A percentile compares a stretch with the other conserved stretches of the same genome.
phyloP scores from a whole-genome alignment of 1,140 invertebrate species.

The Wiebesia pumilae region DNA sequence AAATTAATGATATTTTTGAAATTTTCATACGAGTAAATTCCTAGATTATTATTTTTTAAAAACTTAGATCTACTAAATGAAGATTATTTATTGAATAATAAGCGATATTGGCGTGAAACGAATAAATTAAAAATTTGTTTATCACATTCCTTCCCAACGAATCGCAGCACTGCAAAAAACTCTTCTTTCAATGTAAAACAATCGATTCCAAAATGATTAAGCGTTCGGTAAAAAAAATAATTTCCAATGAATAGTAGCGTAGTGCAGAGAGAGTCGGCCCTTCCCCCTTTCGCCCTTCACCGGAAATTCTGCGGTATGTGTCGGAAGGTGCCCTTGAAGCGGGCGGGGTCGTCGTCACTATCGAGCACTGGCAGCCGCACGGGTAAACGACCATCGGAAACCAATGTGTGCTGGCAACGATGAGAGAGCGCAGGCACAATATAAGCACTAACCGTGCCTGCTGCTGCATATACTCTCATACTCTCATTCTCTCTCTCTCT shows the following conservation, averaged over 20 bases:
- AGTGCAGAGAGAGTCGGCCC: neutral
- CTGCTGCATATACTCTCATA: conserved; percentile 26
- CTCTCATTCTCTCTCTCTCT: neutral
- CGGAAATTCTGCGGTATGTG: neutral
- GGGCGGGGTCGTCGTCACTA: conserved; percentile 75
- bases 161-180: no score
- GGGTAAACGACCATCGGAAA: conserved; percentile 73
- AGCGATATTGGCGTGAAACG: no score
- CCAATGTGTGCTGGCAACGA: conserved; percentile 61
- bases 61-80: no score
- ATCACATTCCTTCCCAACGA: no score
- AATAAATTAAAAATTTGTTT: no score
- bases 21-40: no score
- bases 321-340: conserved; percentile 72
- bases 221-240: neutral
- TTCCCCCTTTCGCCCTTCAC: neutral
- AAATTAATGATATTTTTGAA: no score
- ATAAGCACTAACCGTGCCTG: neutral
- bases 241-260: neutral
- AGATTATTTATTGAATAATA: no score
- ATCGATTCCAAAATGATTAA: neutral
- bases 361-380: conserved; percentile 57
- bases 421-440: conserved; percentile 51
- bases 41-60: no score
- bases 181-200: neutral